Evolutionary conservation across 2,888 invertebrate genomes (phyloP).

Genomic region (Gymnocheta viridis): DNA sequence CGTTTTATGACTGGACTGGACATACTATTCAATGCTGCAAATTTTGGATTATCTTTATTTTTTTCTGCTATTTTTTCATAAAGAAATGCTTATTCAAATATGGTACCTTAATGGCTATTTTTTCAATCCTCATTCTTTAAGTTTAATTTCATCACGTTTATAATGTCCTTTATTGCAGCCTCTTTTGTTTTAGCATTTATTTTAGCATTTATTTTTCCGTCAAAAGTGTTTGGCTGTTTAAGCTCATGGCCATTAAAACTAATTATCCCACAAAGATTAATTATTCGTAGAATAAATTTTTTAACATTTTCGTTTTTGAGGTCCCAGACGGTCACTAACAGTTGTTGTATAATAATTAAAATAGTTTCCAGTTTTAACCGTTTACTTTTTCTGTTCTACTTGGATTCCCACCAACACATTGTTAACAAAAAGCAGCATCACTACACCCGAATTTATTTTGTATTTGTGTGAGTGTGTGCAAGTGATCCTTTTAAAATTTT

Average conservation of each 20-base stretch:
- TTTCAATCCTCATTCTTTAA: neutral
- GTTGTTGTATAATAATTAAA: constrained; percentile 64
- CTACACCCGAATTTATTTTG: constrained; percentile 50
- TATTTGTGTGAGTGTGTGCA: neutral
- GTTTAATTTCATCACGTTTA: neutral
- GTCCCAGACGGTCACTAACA: constrained; percentile 61
- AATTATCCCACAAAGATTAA: constrained; percentile 71
- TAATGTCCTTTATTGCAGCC: neutral
- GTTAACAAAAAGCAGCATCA: neutral
- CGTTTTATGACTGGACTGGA: no score
- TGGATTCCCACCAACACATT: constrained; percentile 2
- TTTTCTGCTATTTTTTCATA: no score
- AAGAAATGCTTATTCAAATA: no score
- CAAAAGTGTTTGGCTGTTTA: constrained; percentile 28
- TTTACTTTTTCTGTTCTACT: constrained; percentile 22
- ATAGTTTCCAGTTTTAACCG: constrained; percentile 44
- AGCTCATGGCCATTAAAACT: constrained; percentile 70
- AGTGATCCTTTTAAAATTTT: neutral
- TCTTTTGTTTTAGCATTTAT: neutral
- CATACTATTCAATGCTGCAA: no score
- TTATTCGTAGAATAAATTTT: constrained; percentile 52
- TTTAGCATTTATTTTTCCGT: neutral
- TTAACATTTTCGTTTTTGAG: neutral
- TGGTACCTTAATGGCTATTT: no score
- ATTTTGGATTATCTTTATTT: no score